phyloP scores from a whole-genome alignment of 2,113 vertebrate species.

The Cinclus cinclus region DNA sequence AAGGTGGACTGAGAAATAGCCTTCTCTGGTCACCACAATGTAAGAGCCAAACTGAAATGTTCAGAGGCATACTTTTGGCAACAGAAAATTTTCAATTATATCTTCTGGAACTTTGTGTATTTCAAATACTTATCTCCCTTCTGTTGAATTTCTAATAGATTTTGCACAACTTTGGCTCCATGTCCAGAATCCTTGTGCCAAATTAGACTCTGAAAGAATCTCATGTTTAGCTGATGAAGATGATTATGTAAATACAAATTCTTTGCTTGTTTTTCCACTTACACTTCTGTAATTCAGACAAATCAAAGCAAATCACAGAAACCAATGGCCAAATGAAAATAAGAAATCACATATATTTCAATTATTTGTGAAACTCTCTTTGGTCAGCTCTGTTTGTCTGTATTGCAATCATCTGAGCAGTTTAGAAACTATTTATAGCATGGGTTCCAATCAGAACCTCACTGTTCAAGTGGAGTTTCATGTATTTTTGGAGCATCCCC shows the following conservation, averaged over 20 bases:
- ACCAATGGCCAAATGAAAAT: not conserved
- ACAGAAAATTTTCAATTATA: not conserved
- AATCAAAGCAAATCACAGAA: not conserved
- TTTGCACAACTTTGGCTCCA: not conserved
- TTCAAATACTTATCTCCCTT: not conserved
- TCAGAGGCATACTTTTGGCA: not conserved
- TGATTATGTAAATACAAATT: not conserved
- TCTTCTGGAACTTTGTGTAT: not conserved
- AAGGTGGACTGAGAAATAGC: not conserved
- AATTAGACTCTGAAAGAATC: not conserved
- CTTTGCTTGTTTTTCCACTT: not conserved
- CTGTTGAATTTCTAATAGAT: not conserved
- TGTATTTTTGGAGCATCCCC: not conserved
- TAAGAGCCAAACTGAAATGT: not conserved
- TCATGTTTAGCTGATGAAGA: not conserved
- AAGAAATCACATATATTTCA: not conserved
- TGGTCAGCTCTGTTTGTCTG: not conserved
- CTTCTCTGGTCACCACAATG: not conserved
- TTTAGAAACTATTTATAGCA: not conserved
- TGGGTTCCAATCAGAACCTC: not conserved
- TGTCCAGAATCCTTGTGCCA: not conserved
- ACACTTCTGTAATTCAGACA: not conserved
- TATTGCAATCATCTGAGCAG: not conserved
- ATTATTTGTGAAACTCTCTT: not conserved
- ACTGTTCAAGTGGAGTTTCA: not conserved